These are phyloP conservation scores for Drosophila putrida DNA, from an alignment of 2,888 invertebrate species.

Conservation along the genomic window DNA sequence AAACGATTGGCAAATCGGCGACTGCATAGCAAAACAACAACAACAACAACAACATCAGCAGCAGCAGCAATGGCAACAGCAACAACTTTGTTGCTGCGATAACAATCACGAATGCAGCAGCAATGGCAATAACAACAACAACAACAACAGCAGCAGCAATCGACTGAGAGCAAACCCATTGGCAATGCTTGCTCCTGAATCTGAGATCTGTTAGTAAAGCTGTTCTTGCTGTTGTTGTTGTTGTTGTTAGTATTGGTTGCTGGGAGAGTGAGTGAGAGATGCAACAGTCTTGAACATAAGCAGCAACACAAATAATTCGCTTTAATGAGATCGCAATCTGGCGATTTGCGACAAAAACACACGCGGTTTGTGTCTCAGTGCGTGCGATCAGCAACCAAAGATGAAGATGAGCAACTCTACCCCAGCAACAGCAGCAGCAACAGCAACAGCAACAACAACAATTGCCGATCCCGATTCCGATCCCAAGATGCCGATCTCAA, in stretches of 20 bases:
- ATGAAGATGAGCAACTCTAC: conserved; percentile 71
- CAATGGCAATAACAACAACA: conserved; percentile 22
- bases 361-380: conserved; percentile 67
- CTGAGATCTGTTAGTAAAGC: conserved; percentile 27
- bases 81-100: conserved; percentile 70
- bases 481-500: conserved; percentile 62
- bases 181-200: conserved; percentile 51
- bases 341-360: conserved; percentile 79
- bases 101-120: conserved; percentile 75
- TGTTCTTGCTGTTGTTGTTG: conserved; percentile 8
- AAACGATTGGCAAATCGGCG: conserved; percentile 64
- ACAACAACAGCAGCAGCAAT: conserved; percentile 31
- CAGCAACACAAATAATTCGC: conserved; percentile 84
- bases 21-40: conserved; percentile 44
- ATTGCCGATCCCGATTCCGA: conserved; percentile 38
- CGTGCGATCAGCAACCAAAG: conserved; percentile 54
- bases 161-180: conserved; percentile 48
- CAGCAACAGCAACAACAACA: conserved; percentile 4
- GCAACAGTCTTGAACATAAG: conserved; percentile 78
- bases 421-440: conserved; percentile 10
- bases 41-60: conserved; percentile 42
- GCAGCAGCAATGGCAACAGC: conserved; percentile 31
- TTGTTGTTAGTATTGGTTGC: conserved; percentile 7
- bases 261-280: conserved; percentile 63
- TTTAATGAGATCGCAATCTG: conserved; percentile 84